Base-by-base conservation (phyloP, 2,113 vertebrate species). In the Sminthopsis crassicaudata region DNA sequence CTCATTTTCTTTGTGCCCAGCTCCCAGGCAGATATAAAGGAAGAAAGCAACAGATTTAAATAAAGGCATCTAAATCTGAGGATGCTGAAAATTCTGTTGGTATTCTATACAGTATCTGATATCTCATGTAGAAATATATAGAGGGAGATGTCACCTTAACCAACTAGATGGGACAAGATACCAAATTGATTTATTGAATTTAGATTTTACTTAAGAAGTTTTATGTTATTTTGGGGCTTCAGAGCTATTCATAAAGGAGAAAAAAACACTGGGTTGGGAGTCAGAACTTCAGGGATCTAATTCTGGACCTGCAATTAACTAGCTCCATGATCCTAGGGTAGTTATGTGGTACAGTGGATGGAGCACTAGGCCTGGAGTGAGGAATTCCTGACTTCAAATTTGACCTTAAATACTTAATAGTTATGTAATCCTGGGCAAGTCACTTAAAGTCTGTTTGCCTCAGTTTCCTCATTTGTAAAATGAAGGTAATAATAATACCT, bases 31-130 rank as follows among this genome's bases (percentile, higher is more conserved):
- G 52, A 11, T 57, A n/a, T 92, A 51, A 91, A 96, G 53, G 88
- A 88, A 36, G 50, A 96, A 95, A 93, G 24, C 23, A 91, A 23
- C 46, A 14, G 24, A 46, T 95, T 93, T 27, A 91, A 50, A 94
- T 92, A 92, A 84, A 84, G 19, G 67, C 3, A 42, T 84, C 36
- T 42, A 42, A 42, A 42, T 84, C 19, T 42, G 19, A 84, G 19
- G 36, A 42, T 84, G 16, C 67, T 84, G 67, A 84, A 84, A 8
- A 84, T 42, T 84, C n/a, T 42, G 42, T 23, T 84, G 67, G 7
- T 84, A 84, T 84, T 84, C 16, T 42, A 42, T 84, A 84, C 16
- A 42, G 67, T 22, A 42, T 8, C 36, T 42, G 36, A 42, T n/a
- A 42, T n/a, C 67, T 76, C 67, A 84, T 84, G n/a, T 16, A 42